phyloP scores from a whole-genome alignment of 2,888 invertebrate genomes.

The Leptodirus hochenwartii region DNA sequence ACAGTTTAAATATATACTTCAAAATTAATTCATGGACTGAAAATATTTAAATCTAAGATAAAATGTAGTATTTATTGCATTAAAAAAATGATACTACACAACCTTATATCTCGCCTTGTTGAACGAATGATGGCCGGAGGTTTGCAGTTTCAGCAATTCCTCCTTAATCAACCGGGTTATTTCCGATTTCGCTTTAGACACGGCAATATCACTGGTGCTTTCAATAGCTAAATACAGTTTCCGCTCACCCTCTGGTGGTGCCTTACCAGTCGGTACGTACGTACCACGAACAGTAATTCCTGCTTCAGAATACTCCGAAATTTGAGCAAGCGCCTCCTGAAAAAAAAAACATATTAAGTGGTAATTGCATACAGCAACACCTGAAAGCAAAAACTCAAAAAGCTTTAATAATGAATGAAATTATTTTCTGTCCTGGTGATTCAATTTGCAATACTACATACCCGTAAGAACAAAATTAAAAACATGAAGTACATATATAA shows the following conservation, averaged over 20 bases:
- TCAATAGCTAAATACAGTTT: conserved; percentile 98
- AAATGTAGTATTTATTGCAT: too few species aligned
- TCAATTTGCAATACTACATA: conserved; percentile 4
- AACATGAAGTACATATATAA: too few species aligned
- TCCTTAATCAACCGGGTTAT: conserved; percentile 96
- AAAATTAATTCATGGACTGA: too few species aligned
- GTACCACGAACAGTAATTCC: conserved; percentile 98
- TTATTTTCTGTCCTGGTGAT: conserved; percentile 1
- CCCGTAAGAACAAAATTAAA: too few species aligned
- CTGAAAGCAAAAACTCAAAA: neutral
- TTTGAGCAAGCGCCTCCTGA: conserved; percentile 91
- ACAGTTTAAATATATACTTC: too few species aligned
- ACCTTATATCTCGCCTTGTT: conserved; percentile 93
- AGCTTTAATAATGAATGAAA: conserved; percentile 1
- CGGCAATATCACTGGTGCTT: conserved; percentile 90
- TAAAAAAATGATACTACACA: too few species aligned
- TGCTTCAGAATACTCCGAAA: conserved; percentile 97
- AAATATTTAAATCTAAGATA: too few species aligned
- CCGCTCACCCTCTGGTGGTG: conserved; percentile 80
- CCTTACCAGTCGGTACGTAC: conserved; percentile 76
- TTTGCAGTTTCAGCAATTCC: conserved; percentile 81
- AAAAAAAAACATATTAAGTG: conserved; percentile 14
- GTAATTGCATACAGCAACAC: conserved; percentile 4
- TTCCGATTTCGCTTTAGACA: conserved; percentile 91
- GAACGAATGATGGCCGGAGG: conserved; percentile 69